Percentiles rank a stretch among this genome's conserved stretches.
phyloP scores from a whole-genome alignment of 1,140 invertebrate genomes.

The Macrotrachela quadricornifera region DNA sequence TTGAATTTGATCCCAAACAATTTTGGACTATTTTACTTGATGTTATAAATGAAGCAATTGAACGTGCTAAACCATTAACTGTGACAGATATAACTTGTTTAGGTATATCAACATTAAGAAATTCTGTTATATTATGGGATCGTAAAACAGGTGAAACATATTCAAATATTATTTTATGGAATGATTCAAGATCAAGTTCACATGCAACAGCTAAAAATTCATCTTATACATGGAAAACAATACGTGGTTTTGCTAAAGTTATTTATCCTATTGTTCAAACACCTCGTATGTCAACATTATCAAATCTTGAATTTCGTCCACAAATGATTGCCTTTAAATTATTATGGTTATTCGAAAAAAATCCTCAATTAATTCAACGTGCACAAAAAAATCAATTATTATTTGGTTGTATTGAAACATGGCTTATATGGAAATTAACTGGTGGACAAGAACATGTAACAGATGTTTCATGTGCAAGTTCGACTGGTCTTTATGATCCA shows the following conservation, averaged over 20 bases:
- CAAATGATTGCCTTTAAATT: slow-evolving; percentile 32
- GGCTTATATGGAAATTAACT: slow-evolving; percentile 61
- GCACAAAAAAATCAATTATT: slow-evolving; percentile 33
- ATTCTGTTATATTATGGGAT: slow-evolving; percentile 71
- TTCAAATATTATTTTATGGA: background rate
- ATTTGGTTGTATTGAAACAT: slow-evolving; percentile 80
- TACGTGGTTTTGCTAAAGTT: slow-evolving; percentile 35
- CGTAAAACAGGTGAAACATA: slow-evolving; percentile 16
- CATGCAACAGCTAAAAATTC: background rate
- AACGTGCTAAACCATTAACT: slow-evolving; percentile 30
- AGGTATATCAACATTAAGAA: slow-evolving; percentile 64
- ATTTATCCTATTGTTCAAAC: slow-evolving; percentile 62
- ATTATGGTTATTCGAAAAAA: background rate
- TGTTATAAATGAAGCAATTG: slow-evolving; percentile 44
- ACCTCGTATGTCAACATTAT: slow-evolving; percentile 87
- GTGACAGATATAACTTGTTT: slow-evolving; percentile 44
- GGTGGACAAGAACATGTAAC: slow-evolving; percentile 47
- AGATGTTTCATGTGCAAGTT: slow-evolving; percentile 64
- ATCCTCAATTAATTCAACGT: background rate
- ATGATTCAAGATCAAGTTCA: background rate
- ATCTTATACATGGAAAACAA: background rate
- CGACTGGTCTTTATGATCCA: slow-evolving; percentile 58
- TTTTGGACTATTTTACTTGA: slow-evolving; percentile 50
- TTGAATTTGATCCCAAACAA: slow-evolving; percentile 66
- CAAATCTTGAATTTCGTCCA: slow-evolving; percentile 55